These are phyloP conservation scores for Bujurquina vittata DNA, from an alignment of 2,113 vertebrate genomes.

Conservation along the genomic window DNA sequence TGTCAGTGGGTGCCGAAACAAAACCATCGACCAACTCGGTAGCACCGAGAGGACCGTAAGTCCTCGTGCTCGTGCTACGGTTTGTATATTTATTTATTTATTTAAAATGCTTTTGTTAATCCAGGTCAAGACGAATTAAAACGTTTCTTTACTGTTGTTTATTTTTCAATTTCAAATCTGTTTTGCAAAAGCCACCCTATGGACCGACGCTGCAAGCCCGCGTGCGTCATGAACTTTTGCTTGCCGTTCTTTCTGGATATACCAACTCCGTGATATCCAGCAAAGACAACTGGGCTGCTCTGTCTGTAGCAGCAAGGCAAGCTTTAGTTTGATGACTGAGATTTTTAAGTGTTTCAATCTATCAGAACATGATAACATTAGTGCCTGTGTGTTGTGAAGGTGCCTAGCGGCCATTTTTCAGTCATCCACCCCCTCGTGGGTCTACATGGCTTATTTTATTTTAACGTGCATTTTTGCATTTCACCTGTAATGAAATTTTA, in stretches of 20 bases:
- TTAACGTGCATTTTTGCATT: slow-evolving; percentile 28
- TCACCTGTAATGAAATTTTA: slow-evolving; percentile 48
- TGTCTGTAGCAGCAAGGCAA: slow-evolving; percentile 4
- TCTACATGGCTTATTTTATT: slow-evolving; percentile 7
- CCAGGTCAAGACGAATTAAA: background rate
- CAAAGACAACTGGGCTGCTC: background rate
- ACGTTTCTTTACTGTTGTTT: background rate
- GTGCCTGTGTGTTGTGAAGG: slow-evolving; percentile 65
- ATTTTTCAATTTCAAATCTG: background rate
- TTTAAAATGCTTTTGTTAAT: background rate
- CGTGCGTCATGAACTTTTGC: background rate
- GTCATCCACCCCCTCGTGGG: slow-evolving; percentile 3
- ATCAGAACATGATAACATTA: slow-evolving; percentile 38
- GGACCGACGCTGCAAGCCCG: rapidly evolving
- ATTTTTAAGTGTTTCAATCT: slow-evolving; percentile 14
- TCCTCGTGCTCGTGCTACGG: background rate
- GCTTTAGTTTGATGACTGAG: background rate
- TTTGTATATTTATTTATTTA: slow-evolving; percentile 2
- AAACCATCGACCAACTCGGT: slow-evolving; percentile 11
- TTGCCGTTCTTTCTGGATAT: background rate
- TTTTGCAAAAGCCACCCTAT: background rate
- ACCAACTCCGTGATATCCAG: background rate
- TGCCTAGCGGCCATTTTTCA: slow-evolving; percentile 46
- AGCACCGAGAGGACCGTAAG: slow-evolving; percentile 31
- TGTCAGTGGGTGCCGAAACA: slow-evolving; percentile 33